phyloP scores from a whole-genome alignment of 2,797 vertebrate species.

The Hippocampus kuda region DNA sequence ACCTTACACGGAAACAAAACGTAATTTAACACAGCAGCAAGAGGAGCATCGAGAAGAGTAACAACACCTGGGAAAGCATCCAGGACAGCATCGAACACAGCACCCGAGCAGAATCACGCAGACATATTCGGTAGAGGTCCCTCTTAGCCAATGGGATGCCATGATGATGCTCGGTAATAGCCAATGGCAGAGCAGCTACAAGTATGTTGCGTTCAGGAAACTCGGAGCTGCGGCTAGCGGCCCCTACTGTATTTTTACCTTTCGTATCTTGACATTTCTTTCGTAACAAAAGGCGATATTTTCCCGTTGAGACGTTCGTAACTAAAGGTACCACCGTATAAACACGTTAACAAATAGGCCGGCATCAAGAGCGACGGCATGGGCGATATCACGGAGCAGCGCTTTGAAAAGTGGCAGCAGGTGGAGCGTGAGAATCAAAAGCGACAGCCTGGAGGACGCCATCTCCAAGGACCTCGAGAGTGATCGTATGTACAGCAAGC shows the following conservation, averaged over 20 bases:
- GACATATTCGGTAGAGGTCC: neutral
- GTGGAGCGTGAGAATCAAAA: neutral
- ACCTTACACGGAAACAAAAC: neutral
- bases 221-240: no score
- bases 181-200: no score
- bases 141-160: no score
- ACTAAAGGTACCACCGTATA: no score
- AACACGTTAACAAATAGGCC: neutral
- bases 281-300: no score
- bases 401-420: neutral
- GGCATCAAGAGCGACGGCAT: neutral
- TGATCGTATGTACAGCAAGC: neutral
- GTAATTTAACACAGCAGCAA: neutral
- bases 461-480: neutral
- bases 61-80: neutral
- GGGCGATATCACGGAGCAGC: no score
- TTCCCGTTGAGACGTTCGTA: no score
- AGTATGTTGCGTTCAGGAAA: no score
- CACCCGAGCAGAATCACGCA: neutral
- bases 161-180: no score
- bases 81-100: neutral
- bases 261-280: no score
- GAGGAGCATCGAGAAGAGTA: neutral
- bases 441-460: neutral
- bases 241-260: no score